Conservation (phyloP, 2,113 vertebrate genomes). For the Amblyopsis rosae region DNA sequence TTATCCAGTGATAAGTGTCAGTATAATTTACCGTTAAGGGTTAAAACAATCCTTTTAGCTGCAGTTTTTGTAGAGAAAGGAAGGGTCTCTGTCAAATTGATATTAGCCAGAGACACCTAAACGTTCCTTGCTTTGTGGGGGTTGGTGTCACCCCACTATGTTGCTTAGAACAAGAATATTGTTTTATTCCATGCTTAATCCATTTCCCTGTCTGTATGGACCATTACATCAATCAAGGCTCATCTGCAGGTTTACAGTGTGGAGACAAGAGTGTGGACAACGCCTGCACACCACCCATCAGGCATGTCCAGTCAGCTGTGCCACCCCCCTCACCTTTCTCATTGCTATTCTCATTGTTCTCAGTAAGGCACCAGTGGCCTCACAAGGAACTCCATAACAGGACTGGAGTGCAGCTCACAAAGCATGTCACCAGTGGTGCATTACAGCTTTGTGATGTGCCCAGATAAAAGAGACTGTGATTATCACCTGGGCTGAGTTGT, state of each 20-base stretch:
- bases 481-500: slow-evolving; percentile 19
- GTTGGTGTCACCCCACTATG: too few relatives aligned
- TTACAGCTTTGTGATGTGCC: slow-evolving; percentile 42
- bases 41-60: too few relatives aligned
- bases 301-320: slow-evolving; percentile 49
- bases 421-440: slow-evolving; percentile 32
- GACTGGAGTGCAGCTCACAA: slow-evolving; percentile 47
- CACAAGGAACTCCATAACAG: slow-evolving; percentile 27
- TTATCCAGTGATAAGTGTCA: too few relatives aligned
- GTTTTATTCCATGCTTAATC: too few relatives aligned
- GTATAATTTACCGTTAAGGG: too few relatives aligned
- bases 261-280: slow-evolving; percentile 9
- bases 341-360: slow-evolving; percentile 62
- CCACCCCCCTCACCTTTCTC: slow-evolving; percentile 33
- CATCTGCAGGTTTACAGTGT: slow-evolving; percentile 61
- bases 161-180: too few relatives aligned
- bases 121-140: too few relatives aligned
- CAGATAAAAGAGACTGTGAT: slow-evolving; percentile 39
- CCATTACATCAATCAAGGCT: slow-evolving; percentile 36
- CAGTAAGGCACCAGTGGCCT: slow-evolving; percentile 49
- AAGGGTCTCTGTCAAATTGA: too few relatives aligned
- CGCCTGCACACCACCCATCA: slow-evolving; percentile 45
- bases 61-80: too few relatives aligned
- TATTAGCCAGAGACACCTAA: too few relatives aligned
- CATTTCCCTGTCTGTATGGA: too few relatives aligned